Conservation (phyloP, 2,113 vertebrate species). For the Cervus canadensis region DNA sequence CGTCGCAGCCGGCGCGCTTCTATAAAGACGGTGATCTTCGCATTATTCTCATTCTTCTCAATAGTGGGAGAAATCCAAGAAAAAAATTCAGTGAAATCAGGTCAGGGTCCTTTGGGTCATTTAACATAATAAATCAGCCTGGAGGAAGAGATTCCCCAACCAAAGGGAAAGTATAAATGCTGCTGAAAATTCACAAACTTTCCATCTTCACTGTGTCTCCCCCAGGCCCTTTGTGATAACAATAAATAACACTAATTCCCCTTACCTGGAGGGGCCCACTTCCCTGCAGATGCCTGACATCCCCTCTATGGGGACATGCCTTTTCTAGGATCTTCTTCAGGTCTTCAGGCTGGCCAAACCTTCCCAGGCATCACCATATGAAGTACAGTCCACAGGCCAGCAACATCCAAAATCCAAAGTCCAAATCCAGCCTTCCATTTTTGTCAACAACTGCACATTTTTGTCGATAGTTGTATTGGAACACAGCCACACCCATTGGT, state of each 20-base stretch:
- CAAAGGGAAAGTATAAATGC: conserved; percentile 46
- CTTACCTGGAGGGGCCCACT: neutral
- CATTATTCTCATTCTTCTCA: neutral
- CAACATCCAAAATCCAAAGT: neutral
- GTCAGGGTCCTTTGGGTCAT: conserved; percentile 22
- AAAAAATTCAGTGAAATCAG: conserved; percentile 41
- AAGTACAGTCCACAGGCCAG: neutral
- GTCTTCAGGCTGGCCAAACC: neutral
- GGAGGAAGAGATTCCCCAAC: conserved; percentile 40
- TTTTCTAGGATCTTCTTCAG: neutral
- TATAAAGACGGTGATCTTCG: neutral
- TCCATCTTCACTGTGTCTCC: conserved; percentile 29
- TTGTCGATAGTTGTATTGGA: neutral
- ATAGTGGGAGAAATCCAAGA: neutral
- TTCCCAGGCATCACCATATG: neutral
- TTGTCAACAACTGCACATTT: neutral
- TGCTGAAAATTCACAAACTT: conserved; percentile 53
- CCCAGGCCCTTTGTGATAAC: neutral
- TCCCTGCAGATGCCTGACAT: neutral
- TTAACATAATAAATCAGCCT: conserved; percentile 47
- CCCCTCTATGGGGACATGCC: neutral
- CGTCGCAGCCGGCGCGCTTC: too few relatives aligned
- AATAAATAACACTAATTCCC: neutral
- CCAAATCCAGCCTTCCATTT: neutral
- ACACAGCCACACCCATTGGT: neutral